phyloP scores from a whole-genome alignment of 2,113 vertebrate genomes.

The Spilogale gracilis region DNA sequence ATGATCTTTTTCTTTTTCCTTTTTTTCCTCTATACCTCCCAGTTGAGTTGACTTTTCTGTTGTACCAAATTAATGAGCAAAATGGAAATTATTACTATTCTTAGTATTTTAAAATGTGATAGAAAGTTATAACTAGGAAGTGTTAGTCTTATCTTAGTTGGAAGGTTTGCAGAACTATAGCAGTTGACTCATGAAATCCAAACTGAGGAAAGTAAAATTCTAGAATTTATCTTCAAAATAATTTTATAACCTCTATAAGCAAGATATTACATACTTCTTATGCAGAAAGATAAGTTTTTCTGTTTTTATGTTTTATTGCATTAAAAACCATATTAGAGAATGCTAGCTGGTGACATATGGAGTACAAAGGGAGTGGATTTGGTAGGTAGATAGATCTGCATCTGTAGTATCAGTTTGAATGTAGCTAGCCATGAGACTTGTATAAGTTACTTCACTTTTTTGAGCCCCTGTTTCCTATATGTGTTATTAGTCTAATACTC shows the following conservation, averaged over 20 bases:
- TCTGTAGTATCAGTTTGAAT: neutral
- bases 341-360: neutral
- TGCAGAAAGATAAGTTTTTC: neutral
- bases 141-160: neutral
- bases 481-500: neutral
- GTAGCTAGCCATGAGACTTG: neutral
- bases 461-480: neutral
- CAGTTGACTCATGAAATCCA: neutral
- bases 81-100: neutral
- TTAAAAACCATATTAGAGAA: neutral
- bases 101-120: neutral
- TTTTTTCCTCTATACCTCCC: neutral
- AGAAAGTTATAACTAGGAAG: neutral
- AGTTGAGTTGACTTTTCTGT: neutral
- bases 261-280: neutral
- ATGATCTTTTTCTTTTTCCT: neutral
- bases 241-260: neutral
- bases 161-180: neutral
- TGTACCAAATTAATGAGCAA: neutral
- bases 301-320: neutral
- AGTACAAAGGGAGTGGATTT: neutral
- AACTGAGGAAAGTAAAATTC: conserved; percentile 11
- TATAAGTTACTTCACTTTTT: neutral
- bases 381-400: neutral
- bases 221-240: conserved; percentile 35